Evolutionary conservation across 64 coral and sea anemone species (phyloP).

Genomic region (Anthopleura sola): DNA sequence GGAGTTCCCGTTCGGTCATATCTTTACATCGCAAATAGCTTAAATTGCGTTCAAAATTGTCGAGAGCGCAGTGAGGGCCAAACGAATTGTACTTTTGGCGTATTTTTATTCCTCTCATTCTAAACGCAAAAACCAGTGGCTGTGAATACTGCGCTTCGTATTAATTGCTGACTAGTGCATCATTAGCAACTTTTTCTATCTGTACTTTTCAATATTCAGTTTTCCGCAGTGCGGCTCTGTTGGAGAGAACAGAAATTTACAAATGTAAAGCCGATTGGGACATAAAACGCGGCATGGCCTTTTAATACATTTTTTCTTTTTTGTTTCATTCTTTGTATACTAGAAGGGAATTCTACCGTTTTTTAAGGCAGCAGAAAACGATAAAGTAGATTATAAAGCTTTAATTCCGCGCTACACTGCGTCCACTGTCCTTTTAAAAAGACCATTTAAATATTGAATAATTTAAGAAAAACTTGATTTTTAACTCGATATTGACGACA

Average conservation of each 20-base stretch:
- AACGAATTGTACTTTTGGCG: slow-evolving; percentile 12
- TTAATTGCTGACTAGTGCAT: slow-evolving; percentile 26
- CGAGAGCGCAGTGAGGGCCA: slow-evolving; percentile 17
- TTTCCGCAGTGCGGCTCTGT: slow-evolving; percentile 12
- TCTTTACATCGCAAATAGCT: slow-evolving; percentile 29
- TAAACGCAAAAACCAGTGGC: background rate
- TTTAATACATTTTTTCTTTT: slow-evolving; percentile 8
- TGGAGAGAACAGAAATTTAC: slow-evolving; percentile 25
- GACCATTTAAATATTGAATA: slow-evolving; percentile 10
- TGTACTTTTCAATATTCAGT: slow-evolving; percentile 24
- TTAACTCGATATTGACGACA: slow-evolving; percentile 12
- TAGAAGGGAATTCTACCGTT: slow-evolving; percentile 5
- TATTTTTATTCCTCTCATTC: slow-evolving; percentile 5
- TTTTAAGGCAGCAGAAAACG: background rate
- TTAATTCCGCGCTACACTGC: background rate
- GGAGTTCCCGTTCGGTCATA: slow-evolving; percentile 20
- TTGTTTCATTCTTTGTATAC: slow-evolving; percentile 1
- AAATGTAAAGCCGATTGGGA: slow-evolving; percentile 26
- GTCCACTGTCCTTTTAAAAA: slow-evolving; percentile 2
- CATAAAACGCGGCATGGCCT: slow-evolving; percentile 15
- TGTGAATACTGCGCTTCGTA: slow-evolving; percentile 9
- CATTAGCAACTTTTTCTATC: slow-evolving; percentile 14
- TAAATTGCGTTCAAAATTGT: slow-evolving; percentile 27
- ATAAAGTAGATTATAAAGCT: background rate
- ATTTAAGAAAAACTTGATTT: slow-evolving; percentile 1